These are phyloP conservation scores for Grallaria varia DNA, from an alignment of 2,113 vertebrate species.

Conservation along the genomic window DNA sequence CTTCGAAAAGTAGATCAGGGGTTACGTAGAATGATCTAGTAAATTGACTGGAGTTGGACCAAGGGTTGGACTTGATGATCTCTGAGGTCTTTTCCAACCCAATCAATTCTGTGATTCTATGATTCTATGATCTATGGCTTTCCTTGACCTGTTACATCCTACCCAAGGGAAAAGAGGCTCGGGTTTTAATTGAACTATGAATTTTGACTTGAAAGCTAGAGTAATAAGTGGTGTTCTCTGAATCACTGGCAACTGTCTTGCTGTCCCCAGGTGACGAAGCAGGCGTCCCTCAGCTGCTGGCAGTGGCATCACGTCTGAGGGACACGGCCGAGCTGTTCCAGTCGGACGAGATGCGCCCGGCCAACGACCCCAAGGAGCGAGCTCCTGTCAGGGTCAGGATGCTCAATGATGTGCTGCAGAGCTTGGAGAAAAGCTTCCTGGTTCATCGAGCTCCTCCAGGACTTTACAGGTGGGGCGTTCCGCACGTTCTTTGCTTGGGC, in stretches of 20 bases:
- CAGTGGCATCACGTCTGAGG: conserved; percentile 74
- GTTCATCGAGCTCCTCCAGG: conserved; percentile 79
- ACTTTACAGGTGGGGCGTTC: conserved; percentile 82
- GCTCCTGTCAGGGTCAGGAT: conserved; percentile 85
- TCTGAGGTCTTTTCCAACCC: no score
- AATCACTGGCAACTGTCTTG: background rate
- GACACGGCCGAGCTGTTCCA: conserved; percentile 87
- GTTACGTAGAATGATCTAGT: background rate
- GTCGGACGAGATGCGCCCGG: conserved; percentile 92
- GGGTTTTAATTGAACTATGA: conserved; percentile 4
- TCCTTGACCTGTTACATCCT: background rate
- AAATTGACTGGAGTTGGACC: no score
- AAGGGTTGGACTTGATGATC: no score
- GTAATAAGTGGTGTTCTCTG: background rate
- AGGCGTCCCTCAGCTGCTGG: conserved; percentile 67
- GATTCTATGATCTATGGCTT: background rate
- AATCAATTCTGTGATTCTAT: no score
- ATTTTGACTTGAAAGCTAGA: background rate
- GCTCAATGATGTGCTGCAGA: conserved; percentile 90
- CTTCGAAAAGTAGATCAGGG: background rate
- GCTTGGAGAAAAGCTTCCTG: conserved; percentile 89
- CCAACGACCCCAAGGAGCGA: conserved; percentile 89
- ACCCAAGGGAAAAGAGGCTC: background rate
- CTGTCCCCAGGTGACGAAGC: conserved; percentile 70
- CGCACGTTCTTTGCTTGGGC: background rate